These are phyloP conservation scores for Psittacula cyanocephala DNA, from an alignment of 2,113 vertebrate species.

Conservation along the genomic window DNA sequence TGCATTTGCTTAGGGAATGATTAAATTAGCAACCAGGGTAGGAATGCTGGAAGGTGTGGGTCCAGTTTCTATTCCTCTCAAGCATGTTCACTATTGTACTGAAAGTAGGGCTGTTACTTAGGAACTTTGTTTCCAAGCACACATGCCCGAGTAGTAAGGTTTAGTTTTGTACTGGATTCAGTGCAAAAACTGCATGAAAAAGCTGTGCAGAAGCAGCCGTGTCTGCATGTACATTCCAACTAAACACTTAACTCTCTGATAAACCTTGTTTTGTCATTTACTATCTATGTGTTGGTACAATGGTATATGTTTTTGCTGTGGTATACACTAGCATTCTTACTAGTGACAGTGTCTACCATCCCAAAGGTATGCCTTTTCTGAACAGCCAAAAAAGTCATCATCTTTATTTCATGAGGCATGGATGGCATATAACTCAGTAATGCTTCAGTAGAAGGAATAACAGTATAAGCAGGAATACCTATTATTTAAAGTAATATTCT, in stretches of 20 bases:
- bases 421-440: neutral
- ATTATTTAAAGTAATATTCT: neutral
- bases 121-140: neutral
- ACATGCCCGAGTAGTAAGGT: neutral
- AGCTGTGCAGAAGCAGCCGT: neutral
- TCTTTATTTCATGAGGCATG: neutral
- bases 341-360: neutral
- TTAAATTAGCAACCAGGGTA: neutral
- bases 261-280: neutral
- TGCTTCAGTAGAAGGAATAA: neutral
- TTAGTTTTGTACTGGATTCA: neutral
- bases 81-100: fast-evolving
- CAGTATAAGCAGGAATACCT: neutral
- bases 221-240: fast-evolving
- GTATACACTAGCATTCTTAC: neutral
- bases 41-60: neutral
- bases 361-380: neutral
- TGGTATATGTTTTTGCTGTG: neutral
- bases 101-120: neutral
- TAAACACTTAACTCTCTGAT: neutral
- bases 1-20: fast-evolving
- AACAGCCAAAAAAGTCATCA: neutral
- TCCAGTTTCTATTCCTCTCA: neutral
- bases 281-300: neutral
- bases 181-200: neutral